These are phyloP conservation scores for Galeopterus variegatus DNA, from an alignment of 2,113 vertebrate species.

Conservation along the genomic window DNA sequence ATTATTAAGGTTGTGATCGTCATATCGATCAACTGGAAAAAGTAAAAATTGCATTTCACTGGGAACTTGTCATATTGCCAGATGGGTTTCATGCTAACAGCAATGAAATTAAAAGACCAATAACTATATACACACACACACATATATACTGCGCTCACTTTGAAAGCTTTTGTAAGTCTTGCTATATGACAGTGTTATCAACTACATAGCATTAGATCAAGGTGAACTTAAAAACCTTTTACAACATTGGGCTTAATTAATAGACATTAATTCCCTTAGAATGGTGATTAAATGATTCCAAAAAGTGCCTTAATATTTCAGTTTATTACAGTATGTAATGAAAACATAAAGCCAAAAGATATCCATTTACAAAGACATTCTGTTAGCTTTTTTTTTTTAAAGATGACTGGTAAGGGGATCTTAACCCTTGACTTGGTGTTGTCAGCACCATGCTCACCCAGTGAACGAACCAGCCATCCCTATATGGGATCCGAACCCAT, in stretches of 20 bases:
- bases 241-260: neutral
- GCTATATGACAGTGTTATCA: neutral
- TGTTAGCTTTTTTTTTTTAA: neutral
- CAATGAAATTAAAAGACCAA: conserved; percentile 27
- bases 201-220: conserved; percentile 14
- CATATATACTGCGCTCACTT: neutral
- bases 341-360: neutral
- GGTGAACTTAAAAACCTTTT: conserved; percentile 33
- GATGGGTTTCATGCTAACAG: neutral
- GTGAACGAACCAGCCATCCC: too few species aligned
- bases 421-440: too few species aligned
- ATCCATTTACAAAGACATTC: neutral
- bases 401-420: too few species aligned
- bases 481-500: too few species aligned
- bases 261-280: conserved; percentile 8
- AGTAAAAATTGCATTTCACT: neutral
- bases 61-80: neutral
- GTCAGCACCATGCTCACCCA: too few species aligned
- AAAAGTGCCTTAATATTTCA: neutral
- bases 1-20: conserved; percentile 5
- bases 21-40: neutral
- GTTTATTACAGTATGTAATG: neutral
- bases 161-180: conserved; percentile 54
- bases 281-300: neutral
- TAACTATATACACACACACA: neutral